Conservation (phyloP, 2,888 invertebrate species). For the Ditylenchus weischeri region DNA sequence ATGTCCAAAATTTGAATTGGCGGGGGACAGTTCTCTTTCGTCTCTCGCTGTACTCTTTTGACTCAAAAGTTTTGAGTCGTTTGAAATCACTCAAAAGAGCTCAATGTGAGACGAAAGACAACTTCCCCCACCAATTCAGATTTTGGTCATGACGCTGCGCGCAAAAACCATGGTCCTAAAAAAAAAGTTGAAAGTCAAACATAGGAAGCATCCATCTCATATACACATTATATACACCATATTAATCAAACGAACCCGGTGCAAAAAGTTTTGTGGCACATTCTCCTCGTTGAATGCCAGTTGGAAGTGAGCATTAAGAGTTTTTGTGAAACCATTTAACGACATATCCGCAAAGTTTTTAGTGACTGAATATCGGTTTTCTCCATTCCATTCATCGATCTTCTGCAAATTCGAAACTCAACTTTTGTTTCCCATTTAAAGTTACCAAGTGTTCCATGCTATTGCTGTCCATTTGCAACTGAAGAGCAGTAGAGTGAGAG, state of each 20-base stretch:
- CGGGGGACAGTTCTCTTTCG: too few relatives aligned
- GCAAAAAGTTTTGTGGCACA: conserved; percentile 36
- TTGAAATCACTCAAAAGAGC: too few relatives aligned
- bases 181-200: too few relatives aligned
- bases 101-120: too few relatives aligned
- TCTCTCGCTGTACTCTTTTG: too few relatives aligned
- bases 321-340: conserved; percentile 33
- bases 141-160: too few relatives aligned
- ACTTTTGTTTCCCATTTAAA: conserved; percentile 26
- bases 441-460: conserved; percentile 5
- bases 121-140: too few relatives aligned
- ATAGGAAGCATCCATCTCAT: too few relatives aligned
- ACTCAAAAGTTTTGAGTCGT: too few relatives aligned
- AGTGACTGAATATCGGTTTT: conserved; percentile 43
- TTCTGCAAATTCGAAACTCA: neutral
- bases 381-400: conserved; percentile 19
- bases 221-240: too few relatives aligned
- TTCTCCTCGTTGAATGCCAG: conserved; percentile 43
- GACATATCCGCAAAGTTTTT: conserved; percentile 41
- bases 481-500: neutral
- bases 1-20: too few relatives aligned
- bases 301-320: conserved; percentile 45
- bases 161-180: too few relatives aligned
- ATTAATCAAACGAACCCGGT: conserved; percentile 27
- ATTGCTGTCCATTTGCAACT: conserved; percentile 4